Percentiles rank a stretch among this genome's conserved stretches.
Evolutionary conservation across 2,888 invertebrate species (phyloP).

Genomic region (Thera obeliscata): DNA sequence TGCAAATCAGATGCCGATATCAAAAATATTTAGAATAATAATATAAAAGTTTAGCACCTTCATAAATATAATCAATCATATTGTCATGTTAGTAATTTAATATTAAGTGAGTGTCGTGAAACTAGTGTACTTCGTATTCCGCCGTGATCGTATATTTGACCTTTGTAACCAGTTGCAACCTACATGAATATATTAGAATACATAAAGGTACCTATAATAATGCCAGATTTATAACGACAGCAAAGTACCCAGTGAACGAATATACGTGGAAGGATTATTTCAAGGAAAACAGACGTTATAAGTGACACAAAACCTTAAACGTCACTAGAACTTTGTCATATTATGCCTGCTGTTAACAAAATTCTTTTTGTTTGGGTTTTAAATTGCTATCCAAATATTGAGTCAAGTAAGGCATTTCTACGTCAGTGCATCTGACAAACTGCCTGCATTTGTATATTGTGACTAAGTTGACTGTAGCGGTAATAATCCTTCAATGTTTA

Average conservation of each 20-base stretch:
- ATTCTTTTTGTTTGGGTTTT: too few species aligned
- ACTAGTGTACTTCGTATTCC: conserved; percentile 37
- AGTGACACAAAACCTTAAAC: too few species aligned
- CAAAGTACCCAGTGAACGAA: conserved; percentile 35
- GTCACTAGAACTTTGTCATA: too few species aligned
- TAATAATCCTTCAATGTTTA: too few species aligned
- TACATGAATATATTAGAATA: conserved; percentile 34
- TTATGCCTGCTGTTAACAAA: too few species aligned
- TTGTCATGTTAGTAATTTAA: conserved; percentile 33
- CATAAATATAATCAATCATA: conserved; percentile 20
- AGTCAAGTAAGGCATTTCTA: too few species aligned
- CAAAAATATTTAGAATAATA: not conserved
- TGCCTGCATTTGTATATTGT: too few species aligned
- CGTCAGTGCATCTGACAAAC: too few species aligned
- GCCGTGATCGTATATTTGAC: not conserved
- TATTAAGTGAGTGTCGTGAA: conserved; percentile 35
- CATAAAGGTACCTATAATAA: conserved; percentile 42
- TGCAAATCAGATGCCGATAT: conserved; percentile 27
- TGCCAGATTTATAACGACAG: conserved; percentile 56
- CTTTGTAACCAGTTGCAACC: conserved; percentile 8
- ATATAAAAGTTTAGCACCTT: conserved; percentile 12
- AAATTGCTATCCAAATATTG: too few species aligned
- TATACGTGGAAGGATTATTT: too few species aligned
- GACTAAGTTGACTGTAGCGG: too few species aligned
- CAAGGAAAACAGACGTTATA: too few species aligned